Base-by-base conservation (phyloP, 2,797 vertebrate genomes). In the Etheostoma nigrum region DNA sequence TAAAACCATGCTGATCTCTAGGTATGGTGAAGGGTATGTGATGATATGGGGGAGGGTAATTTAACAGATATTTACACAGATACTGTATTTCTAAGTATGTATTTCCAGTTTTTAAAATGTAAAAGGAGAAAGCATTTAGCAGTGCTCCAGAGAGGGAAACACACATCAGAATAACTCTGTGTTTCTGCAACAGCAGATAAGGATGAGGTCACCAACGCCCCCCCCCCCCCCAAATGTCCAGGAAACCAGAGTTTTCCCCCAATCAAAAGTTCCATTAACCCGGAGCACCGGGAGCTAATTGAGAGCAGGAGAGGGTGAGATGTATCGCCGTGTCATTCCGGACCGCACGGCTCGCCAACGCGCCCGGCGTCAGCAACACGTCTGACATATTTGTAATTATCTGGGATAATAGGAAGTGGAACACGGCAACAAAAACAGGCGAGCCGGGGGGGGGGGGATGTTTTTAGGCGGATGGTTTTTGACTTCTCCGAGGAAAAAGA, bases 191-290 rank as follows among this genome's bases (percentile, higher is more conserved):
- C 58, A 25, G 83, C 63, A 90, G 93, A 94, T 95, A 95, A 95
- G 87, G 66, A 65, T 1, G 68, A 14, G 83, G 86, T 87, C 89
- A 76, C 86, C 89, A 78, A 78, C 86, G 87, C 84, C 78, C 67
- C 66, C 48, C 21, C 23, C 74, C 81, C 84, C 61, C 75, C 84
- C 82, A 42, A 63, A 60, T 45, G 19, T 53, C 62, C 87, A 60
- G 84, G 77, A 90, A 92, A 86, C 81, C 67, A 19, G 52, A 71
- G 71, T 87, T 87, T 88, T 72, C 81, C 81, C 36, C 90, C 89
- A 92, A 94, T 91, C 90, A 92, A 90, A 91, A 89, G 88, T 93
- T 93, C 93, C 86, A 94, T 94, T 93, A 94, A 96, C 94, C 90
- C 91, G 90, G 63, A 90, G 89, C 88, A 61, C 85, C 61, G 76